Evolutionary conservation across 2,113 vertebrate genomes (phyloP).

Genomic region (Paradoxurus hermaphroditus): DNA sequence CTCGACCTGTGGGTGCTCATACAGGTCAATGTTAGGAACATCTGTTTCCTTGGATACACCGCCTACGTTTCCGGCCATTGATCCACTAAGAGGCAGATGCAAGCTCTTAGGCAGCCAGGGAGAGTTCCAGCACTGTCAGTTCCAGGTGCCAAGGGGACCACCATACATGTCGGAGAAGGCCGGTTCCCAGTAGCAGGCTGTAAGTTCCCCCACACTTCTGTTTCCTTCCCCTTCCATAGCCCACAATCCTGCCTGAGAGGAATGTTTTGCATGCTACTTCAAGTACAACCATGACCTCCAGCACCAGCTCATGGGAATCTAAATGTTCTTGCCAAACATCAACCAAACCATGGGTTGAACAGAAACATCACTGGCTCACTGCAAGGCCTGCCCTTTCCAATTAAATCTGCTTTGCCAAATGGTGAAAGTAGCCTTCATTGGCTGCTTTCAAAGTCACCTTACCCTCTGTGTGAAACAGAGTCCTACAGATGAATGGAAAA

Average conservation of each 20-base stretch:
- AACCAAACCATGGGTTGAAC: conserved; percentile 56
- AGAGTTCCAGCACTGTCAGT: conserved; percentile 72
- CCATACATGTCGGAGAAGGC: not conserved
- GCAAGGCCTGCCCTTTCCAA: conserved; percentile 73
- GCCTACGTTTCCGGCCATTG: conserved; percentile 48
- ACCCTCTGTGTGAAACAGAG: not conserved
- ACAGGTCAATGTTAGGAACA: conserved; percentile 56
- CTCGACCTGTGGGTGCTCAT: conserved; percentile 84
- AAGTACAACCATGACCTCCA: conserved; percentile 69
- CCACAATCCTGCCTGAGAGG: not conserved
- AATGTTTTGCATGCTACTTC: conserved; percentile 82
- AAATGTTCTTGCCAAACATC: conserved; percentile 63
- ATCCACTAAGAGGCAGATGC: conserved; percentile 58
- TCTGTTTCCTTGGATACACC: conserved; percentile 77
- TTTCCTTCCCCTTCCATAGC: conserved; percentile 41
- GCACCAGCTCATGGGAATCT: conserved; percentile 39
- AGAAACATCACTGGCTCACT: conserved; percentile 67
- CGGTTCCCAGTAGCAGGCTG: conserved; percentile 60
- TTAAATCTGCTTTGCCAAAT: conserved; percentile 60
- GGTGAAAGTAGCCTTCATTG: not conserved
- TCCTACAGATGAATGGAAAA: not conserved
- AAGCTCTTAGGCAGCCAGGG: conserved; percentile 75
- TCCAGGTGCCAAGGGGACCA: conserved; percentile 69
- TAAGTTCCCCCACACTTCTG: conserved; percentile 55
- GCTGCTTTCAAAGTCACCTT: conserved; percentile 16